Conservation (phyloP, 2,113 vertebrate genomes). For the Chaenogobius annularis region DNA sequence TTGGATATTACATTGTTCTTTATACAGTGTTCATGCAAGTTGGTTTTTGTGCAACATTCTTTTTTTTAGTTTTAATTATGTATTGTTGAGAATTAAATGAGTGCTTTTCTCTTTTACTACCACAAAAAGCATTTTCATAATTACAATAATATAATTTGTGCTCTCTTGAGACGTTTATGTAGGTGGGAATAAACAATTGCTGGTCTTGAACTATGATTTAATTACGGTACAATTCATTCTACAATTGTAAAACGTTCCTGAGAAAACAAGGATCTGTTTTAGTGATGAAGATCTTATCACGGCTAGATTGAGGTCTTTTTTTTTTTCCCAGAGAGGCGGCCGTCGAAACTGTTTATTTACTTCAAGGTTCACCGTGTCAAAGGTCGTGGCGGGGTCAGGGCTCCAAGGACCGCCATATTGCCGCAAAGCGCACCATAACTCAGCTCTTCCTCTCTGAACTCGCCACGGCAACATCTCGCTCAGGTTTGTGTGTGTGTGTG, state of each 20-base stretch:
- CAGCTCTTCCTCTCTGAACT: slow-evolving; percentile 36
- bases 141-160: too few species aligned
- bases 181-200: too few species aligned
- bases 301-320: neutral
- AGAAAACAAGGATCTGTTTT: neutral
- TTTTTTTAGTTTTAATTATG: neutral
- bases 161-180: too few species aligned
- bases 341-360: slow-evolving; percentile 18
- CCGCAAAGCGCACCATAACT: slow-evolving; percentile 27
- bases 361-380: slow-evolving; percentile 32
- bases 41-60: neutral
- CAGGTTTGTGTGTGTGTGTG: slow-evolving; percentile 27
- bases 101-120: neutral
- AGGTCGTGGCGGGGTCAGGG: slow-evolving; percentile 29
- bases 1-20: too few species aligned
- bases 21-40: too few species aligned
- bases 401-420: slow-evolving; percentile 8
- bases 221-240: too few species aligned
- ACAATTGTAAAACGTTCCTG: neutral
- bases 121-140: too few species aligned
- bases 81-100: neutral
- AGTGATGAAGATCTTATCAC: neutral
- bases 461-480: slow-evolving; percentile 50
- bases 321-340: slow-evolving; percentile 1
- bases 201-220: neutral